A percentile compares a stretch with the other conserved stretches of the same genome.
phyloP scores from a whole-genome alignment of 2,888 invertebrate species.

The Lepas anatifera region DNA sequence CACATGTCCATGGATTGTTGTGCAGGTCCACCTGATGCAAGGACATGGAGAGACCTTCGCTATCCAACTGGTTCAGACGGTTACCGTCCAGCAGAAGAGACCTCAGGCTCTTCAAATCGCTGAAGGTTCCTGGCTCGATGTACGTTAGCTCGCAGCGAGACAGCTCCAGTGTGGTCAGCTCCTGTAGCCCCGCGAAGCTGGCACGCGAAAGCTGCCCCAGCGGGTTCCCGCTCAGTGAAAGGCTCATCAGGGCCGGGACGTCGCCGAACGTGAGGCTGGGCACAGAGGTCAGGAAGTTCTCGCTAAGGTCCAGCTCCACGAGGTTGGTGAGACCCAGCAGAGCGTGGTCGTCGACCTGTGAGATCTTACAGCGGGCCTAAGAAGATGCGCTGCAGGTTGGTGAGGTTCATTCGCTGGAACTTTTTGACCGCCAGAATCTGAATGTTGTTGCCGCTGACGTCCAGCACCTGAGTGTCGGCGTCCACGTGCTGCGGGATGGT shows the following conservation, averaged over 20 bases:
- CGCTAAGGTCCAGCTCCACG: conserved; percentile 74
- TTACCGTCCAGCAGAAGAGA: conserved; percentile 76
- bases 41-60: conserved; percentile 61
- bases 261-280: conserved; percentile 67
- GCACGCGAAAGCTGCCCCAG: conserved; percentile 56
- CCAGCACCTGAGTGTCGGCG: conserved; percentile 63
- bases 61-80: conserved; percentile 53
- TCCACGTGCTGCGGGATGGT: conserved; percentile 67
- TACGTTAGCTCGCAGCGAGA: conserved; percentile 27
- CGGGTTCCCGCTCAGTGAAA: conserved; percentile 68
- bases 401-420: conserved; percentile 60
- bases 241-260: conserved; percentile 67
- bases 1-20: conserved; percentile 80
- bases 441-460: conserved; percentile 70
- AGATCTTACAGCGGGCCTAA: conserved; percentile 63
- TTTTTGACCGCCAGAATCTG: conserved; percentile 63
- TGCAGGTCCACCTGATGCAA: conserved; percentile 70
- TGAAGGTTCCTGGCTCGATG: conserved; percentile 49
- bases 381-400: conserved; percentile 77
- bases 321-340: conserved; percentile 47
- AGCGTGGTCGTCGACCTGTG: conserved; percentile 61
- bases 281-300: conserved; percentile 61
- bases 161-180: conserved; percentile 60
- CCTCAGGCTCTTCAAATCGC: conserved; percentile 53
- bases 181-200: conserved; percentile 59